Percentiles rank a stretch among this genome's conserved stretches.
Evolutionary conservation across 2,888 invertebrate species (phyloP).

Genomic region (Cheilosia vernalis): DNA sequence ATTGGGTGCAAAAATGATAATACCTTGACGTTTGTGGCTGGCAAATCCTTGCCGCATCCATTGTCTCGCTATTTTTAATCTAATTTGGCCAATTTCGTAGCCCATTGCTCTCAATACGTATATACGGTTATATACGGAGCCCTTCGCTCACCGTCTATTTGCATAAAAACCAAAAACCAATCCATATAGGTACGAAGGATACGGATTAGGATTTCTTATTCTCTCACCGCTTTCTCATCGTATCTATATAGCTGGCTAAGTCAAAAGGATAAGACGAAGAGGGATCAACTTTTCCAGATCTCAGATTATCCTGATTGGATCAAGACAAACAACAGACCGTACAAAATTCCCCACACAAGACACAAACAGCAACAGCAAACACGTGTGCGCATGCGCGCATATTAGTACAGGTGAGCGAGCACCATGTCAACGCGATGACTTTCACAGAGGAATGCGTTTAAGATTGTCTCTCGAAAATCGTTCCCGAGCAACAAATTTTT

Average conservation of each 20-base stretch:
- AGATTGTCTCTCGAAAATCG: slow-evolving; percentile 30
- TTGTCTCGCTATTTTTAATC: slow-evolving; percentile 64
- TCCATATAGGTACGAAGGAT: slow-evolving; percentile 17
- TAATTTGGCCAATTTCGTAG: slow-evolving; percentile 72
- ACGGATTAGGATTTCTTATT: slow-evolving; percentile 61
- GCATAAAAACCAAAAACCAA: slow-evolving; percentile 37
- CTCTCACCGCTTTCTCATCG: not conserved
- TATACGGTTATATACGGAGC: not conserved
- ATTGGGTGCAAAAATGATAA: slow-evolving; percentile 46
- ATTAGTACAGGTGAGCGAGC: slow-evolving; percentile 42
- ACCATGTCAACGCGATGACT: slow-evolving; percentile 29
- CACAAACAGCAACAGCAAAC: too few relatives aligned
- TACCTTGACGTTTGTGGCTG: slow-evolving; percentile 62
- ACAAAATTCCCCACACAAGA: slow-evolving; percentile 46
- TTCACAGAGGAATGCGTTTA: slow-evolving; percentile 56
- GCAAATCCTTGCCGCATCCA: slow-evolving; percentile 41
- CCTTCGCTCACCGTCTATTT: slow-evolving; percentile 18
- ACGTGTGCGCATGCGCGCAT: slow-evolving; percentile 50
- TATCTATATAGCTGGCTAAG: slow-evolving; percentile 48
- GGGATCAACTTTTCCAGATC: slow-evolving; percentile 69
- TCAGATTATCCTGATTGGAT: slow-evolving; percentile 75
- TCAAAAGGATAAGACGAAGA: slow-evolving; percentile 71
- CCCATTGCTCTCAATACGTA: slow-evolving; percentile 44
- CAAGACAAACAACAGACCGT: slow-evolving; percentile 52
- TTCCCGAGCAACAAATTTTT: slow-evolving; percentile 39